Base-by-base conservation (phyloP, 64 coral and sea anemone genomes). In the Anthopleura sola region DNA sequence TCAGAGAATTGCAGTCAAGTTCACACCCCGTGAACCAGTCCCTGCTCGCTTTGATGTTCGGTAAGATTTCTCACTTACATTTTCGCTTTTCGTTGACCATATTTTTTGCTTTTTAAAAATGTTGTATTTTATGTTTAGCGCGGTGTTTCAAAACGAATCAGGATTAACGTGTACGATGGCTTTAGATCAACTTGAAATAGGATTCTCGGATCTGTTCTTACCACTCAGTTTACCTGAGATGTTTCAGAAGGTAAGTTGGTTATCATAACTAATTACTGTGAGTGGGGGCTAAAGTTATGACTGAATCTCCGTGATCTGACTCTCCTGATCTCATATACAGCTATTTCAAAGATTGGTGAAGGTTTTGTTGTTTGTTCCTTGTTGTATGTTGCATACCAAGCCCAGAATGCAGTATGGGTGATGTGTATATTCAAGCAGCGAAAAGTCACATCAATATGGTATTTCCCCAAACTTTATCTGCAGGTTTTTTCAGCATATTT, bases 191-290 rank as follows among this genome's bases (percentile, higher is more conserved):
- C 78, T 95, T 13, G 82, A 56, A 12, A 69, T 95, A 5, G 50
- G 88, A 5, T 95, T 95, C 49, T 84, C 37, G 18, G 94, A 95
- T 82, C 66, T 95, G 21, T 95, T 95, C 86, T 36, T 78, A 48
- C 94, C 94, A 1, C 58, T 95, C 20, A n/a, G 62, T 53, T 38
- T 88, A 55, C 94, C 94, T 24, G 53, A 40, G 68, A 83, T 78
- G 53, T 95, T 82, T 37, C 82, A 83, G 6, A 60, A 83, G 10
- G 82, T 83, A 83, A 48, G 37, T 79, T 1, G 16, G 17, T 38
- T 32, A 15, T 17, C n/a, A 75, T n/a, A n/a, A n/a, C n/a, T n/a
- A n/a, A n/a, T n/a, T 46, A 21, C 39, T 38, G 26, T 10, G 26
- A 68, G 55, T 7, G 14, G 55, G 20, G 2, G 2, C 55, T 48